Base-by-base conservation (phyloP, 2,113 vertebrate genomes). In the Prolemur simus region DNA sequence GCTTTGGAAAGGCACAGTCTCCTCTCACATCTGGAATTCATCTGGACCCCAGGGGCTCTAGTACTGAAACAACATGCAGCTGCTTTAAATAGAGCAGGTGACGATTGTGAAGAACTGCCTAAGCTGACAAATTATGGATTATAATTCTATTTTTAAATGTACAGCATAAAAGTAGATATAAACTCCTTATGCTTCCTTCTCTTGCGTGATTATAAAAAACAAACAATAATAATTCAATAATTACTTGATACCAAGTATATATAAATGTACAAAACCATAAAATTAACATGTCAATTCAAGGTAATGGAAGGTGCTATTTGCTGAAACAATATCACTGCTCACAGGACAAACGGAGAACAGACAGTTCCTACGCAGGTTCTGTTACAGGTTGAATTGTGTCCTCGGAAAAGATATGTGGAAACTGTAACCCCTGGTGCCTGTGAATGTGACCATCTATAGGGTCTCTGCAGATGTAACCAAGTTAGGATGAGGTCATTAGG, bases 1-100 rank as follows among this genome's bases (percentile, higher is more conserved):
- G 23, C 37, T 89, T 87, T 69, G 47, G 68, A 89, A 92, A 94
- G 64, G 17, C 37, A 87, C 10, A 5, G 6, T 58, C 74, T 96
- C 76, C n/a, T 87, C 54, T 82, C 54, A 94, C 42, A 95, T 82
- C 73, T 91, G 87, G 93, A 74, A 95, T 92, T 85, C 81, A 58
- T 73, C 9, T 73, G 56, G 58, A 66, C 32, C 77, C 73, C 89
- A 91, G 86, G 68, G 69, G 13, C 49, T 69, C 74, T 39, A 60
- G 73, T 85, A 92, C 47, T 91, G 82, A 96, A 91, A 88, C 17
- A 63, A 74, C 42, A 90, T 13, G 49, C 29, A 93, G 29, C 68
- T 85, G 82, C 86, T 94, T 89, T 82, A 96, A 88, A 95, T 68
- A 91, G 89, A 95, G 84, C 73, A 95, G 91, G 58, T n/a, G n/a